Conservation (phyloP, 2,113 vertebrate genomes). For the Syrmaticus mikado region DNA sequence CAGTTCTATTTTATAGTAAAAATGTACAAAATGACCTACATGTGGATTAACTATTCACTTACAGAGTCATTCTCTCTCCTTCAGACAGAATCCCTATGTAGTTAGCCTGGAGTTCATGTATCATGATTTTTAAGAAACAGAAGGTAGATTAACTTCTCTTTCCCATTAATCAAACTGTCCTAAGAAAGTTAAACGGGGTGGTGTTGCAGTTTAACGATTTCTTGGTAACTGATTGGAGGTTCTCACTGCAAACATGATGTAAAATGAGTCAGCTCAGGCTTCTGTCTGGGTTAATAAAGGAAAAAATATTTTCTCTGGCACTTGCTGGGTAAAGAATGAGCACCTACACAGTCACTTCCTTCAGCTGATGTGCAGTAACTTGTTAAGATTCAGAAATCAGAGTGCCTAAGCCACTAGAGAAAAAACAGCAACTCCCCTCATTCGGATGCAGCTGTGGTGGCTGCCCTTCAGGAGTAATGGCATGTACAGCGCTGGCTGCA, state of each 20-base stretch:
- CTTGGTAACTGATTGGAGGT: neutral
- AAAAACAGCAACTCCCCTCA: neutral
- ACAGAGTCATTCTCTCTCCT: neutral
- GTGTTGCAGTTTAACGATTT: neutral
- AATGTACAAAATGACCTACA: neutral
- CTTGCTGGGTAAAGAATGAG: neutral
- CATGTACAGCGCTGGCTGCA: neutral
- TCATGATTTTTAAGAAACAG: neutral
- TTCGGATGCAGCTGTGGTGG: slow-evolving; percentile 25
- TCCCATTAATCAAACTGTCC: neutral
- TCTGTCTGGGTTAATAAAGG: neutral
- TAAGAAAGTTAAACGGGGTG: rapidly evolving
- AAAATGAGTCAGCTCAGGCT: neutral
- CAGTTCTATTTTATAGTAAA: neutral
- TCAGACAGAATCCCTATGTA: neutral
- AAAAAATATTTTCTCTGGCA: neutral
- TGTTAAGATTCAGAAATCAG: neutral
- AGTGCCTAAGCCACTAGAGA: neutral
- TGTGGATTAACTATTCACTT: neutral
- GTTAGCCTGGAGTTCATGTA: neutral
- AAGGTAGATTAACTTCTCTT: slow-evolving; percentile 7
- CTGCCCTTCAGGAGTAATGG: slow-evolving; percentile 8
- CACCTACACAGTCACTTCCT: neutral
- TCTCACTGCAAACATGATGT: neutral
- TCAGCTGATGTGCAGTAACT: neutral